A percentile compares a stretch with the other conserved stretches of the same genome.
Evolutionary conservation across 2,797 vertebrate species (phyloP).

Genomic region (Hybognathus amarus): DNA sequence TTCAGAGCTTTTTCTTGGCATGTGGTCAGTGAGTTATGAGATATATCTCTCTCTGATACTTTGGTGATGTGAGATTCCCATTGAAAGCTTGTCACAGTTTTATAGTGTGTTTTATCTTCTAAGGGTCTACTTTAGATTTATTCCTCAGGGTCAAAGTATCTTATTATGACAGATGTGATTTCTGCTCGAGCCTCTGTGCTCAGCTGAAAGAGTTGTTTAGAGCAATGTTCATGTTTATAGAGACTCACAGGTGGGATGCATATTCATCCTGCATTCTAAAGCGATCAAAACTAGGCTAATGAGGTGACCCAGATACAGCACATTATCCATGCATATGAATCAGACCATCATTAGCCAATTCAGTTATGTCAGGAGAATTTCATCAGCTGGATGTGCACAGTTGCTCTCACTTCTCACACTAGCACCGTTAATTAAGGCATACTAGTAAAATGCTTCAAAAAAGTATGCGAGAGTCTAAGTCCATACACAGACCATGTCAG

Average conservation of each 20-base stretch:
- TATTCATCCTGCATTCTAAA: slow-evolving; percentile 45
- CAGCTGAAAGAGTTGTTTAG: slow-evolving; percentile 39
- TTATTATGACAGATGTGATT: slow-evolving; percentile 32
- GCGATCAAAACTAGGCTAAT: slow-evolving; percentile 54
- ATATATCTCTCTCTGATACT: neutral
- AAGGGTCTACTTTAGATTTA: slow-evolving; percentile 21
- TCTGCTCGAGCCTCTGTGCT: slow-evolving; percentile 3
- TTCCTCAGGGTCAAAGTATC: slow-evolving; percentile 2
- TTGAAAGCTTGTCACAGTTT: slow-evolving; percentile 12
- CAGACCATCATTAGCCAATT: slow-evolving; percentile 56
- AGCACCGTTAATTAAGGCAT: slow-evolving; percentile 55
- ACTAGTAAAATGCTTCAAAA: slow-evolving; percentile 35
- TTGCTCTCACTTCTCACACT: slow-evolving; percentile 45
- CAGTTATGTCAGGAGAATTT: slow-evolving; percentile 61
- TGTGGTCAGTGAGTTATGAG: slow-evolving; percentile 36
- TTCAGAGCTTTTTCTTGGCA: neutral
- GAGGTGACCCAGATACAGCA: slow-evolving; percentile 58
- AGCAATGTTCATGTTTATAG: slow-evolving; percentile 27
- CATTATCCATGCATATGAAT: slow-evolving; percentile 56
- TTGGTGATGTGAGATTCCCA: neutral
- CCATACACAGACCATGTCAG: neutral
- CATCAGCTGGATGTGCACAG: slow-evolving; percentile 57
- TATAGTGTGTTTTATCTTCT: slow-evolving; percentile 2
- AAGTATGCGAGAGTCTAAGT: neutral
- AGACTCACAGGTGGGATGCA: slow-evolving; percentile 49